A percentile compares a stretch with the other conserved stretches of the same genome.
Evolutionary conservation across 2,113 vertebrate species (phyloP).

Genomic region (Vanacampus margaritifer): DNA sequence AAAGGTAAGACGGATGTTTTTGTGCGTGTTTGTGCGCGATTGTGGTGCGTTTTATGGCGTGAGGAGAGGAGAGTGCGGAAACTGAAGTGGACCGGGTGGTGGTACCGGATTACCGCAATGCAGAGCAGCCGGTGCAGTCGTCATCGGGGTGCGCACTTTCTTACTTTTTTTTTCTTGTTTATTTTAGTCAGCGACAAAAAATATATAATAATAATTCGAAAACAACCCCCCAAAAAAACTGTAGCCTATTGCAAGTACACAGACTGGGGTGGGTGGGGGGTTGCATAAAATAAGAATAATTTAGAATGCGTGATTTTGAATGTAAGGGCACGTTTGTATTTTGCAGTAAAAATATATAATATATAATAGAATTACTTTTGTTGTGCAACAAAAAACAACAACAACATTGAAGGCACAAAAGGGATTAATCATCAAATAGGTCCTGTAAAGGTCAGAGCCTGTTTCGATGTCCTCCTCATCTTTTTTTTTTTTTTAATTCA

Average conservation of each 20-base stretch:
- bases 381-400: neutral
- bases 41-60: neutral
- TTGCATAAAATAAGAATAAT: no score
- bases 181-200: neutral
- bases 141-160: constrained; percentile 36
- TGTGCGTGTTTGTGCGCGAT: neutral
- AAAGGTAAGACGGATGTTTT: constrained; percentile 1
- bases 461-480: neutral
- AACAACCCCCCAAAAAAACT: no score
- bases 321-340: neutral
- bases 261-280: no score
- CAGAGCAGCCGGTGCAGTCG: constrained; percentile 58
- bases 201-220: no score
- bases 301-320: neutral
- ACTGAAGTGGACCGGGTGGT: constrained; percentile 34
- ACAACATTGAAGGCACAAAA: neutral
- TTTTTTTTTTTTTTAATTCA: constrained; percentile 38
- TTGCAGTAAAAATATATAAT: neutral
- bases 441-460: neutral
- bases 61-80: neutral
- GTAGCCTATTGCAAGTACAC: no score
- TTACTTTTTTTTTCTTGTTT: neutral
- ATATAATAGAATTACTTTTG: constrained; percentile 5
- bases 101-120: constrained; percentile 72
- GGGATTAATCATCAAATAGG: neutral